Conservation (phyloP, 2,113 vertebrate species). For the Sciurus niger region DNA sequence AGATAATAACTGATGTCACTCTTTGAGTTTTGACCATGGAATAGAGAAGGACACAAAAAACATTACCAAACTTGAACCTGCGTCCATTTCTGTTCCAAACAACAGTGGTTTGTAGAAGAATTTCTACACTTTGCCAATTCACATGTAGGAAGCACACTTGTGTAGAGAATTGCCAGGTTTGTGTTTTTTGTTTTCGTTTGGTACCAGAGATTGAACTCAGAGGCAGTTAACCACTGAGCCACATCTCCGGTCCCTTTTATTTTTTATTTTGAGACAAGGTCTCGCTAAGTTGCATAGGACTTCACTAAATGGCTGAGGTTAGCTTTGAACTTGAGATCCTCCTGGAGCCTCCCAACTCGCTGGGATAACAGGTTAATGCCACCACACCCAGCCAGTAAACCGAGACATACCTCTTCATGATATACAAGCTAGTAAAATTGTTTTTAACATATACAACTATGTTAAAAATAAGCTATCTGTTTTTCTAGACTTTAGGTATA, state of each 20-base stretch:
- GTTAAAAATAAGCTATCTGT: slow-evolving; percentile 1
- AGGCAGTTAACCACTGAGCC: too few species aligned
- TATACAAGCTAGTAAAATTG: background rate
- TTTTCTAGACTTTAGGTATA: background rate
- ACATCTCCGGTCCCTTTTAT: too few species aligned
- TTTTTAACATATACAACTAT: background rate
- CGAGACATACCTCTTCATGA: background rate
- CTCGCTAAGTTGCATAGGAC: too few species aligned
- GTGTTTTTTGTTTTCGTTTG: too few species aligned
- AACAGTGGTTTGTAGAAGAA: background rate
- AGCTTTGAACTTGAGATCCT: too few species aligned
- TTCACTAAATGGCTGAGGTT: too few species aligned
- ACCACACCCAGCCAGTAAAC: background rate
- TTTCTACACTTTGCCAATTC: slow-evolving; percentile 21
- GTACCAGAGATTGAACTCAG: too few species aligned
- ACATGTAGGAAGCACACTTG: background rate
- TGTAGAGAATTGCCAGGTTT: background rate
- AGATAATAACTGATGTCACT: background rate
- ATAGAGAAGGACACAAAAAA: background rate
- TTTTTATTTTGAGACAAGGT: too few species aligned
- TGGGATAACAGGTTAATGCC: too few species aligned
- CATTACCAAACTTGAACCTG: slow-evolving; percentile 59
- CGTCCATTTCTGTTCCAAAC: slow-evolving; percentile 33
- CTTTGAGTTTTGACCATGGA: background rate
- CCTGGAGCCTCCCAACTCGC: too few species aligned